Percentiles rank a stretch among this genome's conserved stretches.
Evolutionary conservation across 2,797 vertebrate genomes (phyloP).

Genomic region (Echeneis naucrates): DNA sequence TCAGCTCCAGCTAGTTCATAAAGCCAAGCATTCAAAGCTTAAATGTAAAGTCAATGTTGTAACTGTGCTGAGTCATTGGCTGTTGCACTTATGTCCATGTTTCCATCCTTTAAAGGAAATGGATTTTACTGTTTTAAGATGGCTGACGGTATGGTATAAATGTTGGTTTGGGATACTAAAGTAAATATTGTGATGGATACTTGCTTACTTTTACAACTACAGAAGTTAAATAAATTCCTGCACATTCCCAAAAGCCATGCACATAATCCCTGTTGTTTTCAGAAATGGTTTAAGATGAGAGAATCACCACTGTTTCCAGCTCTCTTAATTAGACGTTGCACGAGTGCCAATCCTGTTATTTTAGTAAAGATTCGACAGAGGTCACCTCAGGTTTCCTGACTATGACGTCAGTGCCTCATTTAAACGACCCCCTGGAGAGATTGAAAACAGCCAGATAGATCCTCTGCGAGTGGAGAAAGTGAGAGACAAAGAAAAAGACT

Average conservation of each 20-base stretch:
- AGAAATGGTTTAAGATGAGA: conserved; percentile 19
- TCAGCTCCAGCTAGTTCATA: conserved; percentile 14
- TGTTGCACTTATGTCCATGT: conserved; percentile 5
- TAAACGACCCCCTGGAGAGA: conserved; percentile 57
- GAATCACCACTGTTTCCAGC: conserved; percentile 25
- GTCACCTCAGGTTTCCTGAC: conserved; percentile 64
- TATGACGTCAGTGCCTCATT: conserved; percentile 54
- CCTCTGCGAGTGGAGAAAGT: conserved; percentile 28
- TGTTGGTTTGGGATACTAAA: conserved; percentile 17
- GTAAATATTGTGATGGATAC: conserved; percentile 35
- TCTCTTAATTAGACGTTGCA: conserved; percentile 47
- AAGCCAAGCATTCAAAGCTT: conserved; percentile 26
- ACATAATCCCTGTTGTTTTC: conserved; percentile 32
- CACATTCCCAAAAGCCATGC: neutral
- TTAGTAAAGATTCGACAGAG: conserved; percentile 48
- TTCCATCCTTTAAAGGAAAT: conserved; percentile 29
- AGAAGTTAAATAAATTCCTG: conserved; percentile 19
- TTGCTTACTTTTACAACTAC: conserved; percentile 8
- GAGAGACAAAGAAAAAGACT: conserved; percentile 47
- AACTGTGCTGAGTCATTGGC: conserved; percentile 8
- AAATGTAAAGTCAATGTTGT: conserved; percentile 7
- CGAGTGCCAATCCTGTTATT: conserved; percentile 51
- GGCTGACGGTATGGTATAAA: conserved; percentile 8
- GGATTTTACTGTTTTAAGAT: conserved; percentile 7
- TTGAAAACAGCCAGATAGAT: conserved; percentile 56